These are phyloP conservation scores for Drosophila pegasa DNA, from an alignment of 2,888 invertebrate genomes.

Conservation along the genomic window DNA sequence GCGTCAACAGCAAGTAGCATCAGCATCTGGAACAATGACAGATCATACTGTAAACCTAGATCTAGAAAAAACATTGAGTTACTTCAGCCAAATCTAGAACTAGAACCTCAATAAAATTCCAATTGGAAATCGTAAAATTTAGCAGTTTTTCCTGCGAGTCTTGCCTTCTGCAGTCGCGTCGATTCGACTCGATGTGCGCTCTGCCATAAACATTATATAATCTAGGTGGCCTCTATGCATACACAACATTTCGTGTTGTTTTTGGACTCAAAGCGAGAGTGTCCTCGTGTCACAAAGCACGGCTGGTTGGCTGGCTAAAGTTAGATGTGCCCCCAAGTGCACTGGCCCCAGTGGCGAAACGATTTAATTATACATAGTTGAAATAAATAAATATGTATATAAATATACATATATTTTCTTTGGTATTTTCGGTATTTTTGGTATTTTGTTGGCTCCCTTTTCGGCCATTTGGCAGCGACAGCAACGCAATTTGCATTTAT, in stretches of 20 bases:
- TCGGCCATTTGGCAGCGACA: slow-evolving; percentile 58
- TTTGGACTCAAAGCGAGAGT: slow-evolving; percentile 23
- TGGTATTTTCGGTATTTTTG: slow-evolving; percentile 36
- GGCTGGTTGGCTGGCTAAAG: slow-evolving; percentile 30
- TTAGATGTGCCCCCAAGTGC: slow-evolving; percentile 44
- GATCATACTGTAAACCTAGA: not conserved
- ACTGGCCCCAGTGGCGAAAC: slow-evolving; percentile 43
- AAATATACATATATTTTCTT: not conserved
- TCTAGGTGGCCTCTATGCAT: not conserved
- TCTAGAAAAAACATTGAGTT: not conserved
- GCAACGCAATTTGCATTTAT: slow-evolving; percentile 54
- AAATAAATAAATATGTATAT: slow-evolving; percentile 33
- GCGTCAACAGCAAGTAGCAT: too few species aligned
- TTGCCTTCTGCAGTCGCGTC: too few species aligned
- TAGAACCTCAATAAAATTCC: too few species aligned
- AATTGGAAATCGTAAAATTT: too few species aligned
- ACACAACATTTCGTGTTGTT: not conserved
- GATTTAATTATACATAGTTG: slow-evolving; percentile 63
- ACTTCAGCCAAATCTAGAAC: too few species aligned
- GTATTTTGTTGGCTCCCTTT: slow-evolving; percentile 56
- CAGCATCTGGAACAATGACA: too few species aligned
- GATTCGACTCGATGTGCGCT: slow-evolving; percentile 1
- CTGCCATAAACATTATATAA: slow-evolving; percentile 20
- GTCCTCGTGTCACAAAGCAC: slow-evolving; percentile 47
- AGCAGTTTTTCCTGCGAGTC: too few species aligned